Percentiles rank a stretch among this genome's conserved stretches.
These are phyloP conservation scores for Odontamblyopus lacepedii DNA, from an alignment of 2,797 vertebrate species.

Conservation along the genomic window DNA sequence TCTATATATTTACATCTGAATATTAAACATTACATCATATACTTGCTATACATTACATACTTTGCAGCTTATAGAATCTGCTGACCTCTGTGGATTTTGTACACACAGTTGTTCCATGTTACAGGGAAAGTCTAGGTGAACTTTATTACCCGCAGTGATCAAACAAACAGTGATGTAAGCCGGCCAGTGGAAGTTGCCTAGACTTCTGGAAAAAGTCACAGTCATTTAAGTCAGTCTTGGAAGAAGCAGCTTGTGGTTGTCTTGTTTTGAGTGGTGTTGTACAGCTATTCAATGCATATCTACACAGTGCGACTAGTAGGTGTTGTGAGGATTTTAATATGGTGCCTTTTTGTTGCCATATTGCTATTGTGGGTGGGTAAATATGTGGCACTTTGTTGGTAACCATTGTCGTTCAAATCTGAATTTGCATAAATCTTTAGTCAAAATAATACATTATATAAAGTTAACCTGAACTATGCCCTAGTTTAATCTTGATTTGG, in stretches of 20 bases:
- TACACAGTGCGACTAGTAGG: background rate
- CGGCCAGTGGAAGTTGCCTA: conserved; percentile 37
- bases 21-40: background rate
- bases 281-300: background rate
- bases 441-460: too few species aligned
- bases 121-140: conserved; percentile 65
- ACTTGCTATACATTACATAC: background rate
- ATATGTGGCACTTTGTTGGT: too few species aligned
- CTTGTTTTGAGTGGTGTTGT: conserved; percentile 9
- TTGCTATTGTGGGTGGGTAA: too few species aligned
- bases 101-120: conserved; percentile 47
- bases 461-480: too few species aligned
- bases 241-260: conserved; percentile 19
- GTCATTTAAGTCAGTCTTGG: conserved; percentile 57
- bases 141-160: conserved; percentile 67
- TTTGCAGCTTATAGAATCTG: background rate
- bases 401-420: too few species aligned
- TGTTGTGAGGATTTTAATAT: too few species aligned
- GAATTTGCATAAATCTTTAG: too few species aligned
- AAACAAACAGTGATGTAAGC: conserved; percentile 68
- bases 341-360: too few species aligned
- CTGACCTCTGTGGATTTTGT: conserved; percentile 24
- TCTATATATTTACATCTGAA: too few species aligned
- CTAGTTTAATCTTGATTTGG: too few species aligned
- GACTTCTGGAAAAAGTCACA: conserved; percentile 50